Evolutionary conservation across 2,888 invertebrate species (phyloP).

Genomic region (Lymantria monacha): DNA sequence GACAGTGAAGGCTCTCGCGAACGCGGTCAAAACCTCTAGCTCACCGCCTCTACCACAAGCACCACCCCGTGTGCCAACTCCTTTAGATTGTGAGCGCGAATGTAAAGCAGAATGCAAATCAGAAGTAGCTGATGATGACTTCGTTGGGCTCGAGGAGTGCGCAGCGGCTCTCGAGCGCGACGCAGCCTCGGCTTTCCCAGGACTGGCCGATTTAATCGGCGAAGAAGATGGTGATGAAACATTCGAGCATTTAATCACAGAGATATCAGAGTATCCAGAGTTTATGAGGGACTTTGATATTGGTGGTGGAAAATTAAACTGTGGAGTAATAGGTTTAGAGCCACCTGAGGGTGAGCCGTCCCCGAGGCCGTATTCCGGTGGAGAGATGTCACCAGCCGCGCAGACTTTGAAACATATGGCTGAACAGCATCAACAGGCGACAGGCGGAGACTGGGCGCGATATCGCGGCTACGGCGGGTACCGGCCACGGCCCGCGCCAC

Average conservation of each 20-base stretch:
- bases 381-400: slow-evolving; percentile 94
- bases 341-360: slow-evolving; percentile 74
- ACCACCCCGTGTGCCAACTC: slow-evolving; percentile 86
- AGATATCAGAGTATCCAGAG: slow-evolving; percentile 92
- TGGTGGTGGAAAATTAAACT: slow-evolving; percentile 66
- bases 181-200: slow-evolving; percentile 88
- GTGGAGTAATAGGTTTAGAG: slow-evolving; percentile 57
- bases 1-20: slow-evolving; percentile 88
- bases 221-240: slow-evolving; percentile 92
- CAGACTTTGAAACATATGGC: slow-evolving; percentile 98
- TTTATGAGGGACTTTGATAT: slow-evolving; percentile 92
- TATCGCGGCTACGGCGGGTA: slow-evolving; percentile 81
- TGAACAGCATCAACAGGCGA: slow-evolving; percentile 94
- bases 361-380: slow-evolving; percentile 75
- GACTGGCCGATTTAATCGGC: slow-evolving; percentile 90
- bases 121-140: slow-evolving; percentile 90
- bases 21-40: slow-evolving; percentile 72
- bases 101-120: slow-evolving; percentile 90
- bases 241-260: slow-evolving; percentile 93
- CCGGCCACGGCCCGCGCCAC: slow-evolving; percentile 67
- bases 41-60: slow-evolving; percentile 71
- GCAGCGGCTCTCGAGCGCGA: slow-evolving; percentile 94
- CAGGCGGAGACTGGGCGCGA: slow-evolving; percentile 81
- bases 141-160: slow-evolving; percentile 92
- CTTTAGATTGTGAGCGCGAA: slow-evolving; percentile 91